These are phyloP conservation scores for Marasmarcha lunaedactyla DNA, from an alignment of 2,888 invertebrate species.

Conservation along the genomic window DNA sequence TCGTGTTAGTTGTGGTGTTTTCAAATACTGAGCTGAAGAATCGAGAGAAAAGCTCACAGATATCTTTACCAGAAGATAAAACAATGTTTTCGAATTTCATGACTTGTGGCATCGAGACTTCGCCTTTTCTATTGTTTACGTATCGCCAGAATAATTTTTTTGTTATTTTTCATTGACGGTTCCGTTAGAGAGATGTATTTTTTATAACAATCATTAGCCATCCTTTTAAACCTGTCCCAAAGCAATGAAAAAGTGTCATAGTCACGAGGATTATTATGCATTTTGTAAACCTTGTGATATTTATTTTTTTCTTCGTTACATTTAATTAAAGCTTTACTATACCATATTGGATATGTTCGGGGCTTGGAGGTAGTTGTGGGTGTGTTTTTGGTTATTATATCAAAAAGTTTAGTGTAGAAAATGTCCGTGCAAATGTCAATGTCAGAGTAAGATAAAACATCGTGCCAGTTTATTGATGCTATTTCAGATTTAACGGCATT, in stretches of 20 bases:
- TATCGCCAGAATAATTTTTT: constrained; percentile 10
- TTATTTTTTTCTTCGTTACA: constrained; percentile 11
- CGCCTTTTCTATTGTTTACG: constrained; percentile 6
- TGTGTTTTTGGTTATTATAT: constrained; percentile 5
- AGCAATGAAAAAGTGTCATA: constrained; percentile 11
- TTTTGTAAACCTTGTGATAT: constrained; percentile 10
- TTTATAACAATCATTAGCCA: constrained; percentile 6
- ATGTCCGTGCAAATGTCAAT: constrained; percentile 3
- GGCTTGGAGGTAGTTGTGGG: constrained; percentile 1
- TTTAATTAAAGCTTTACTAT: constrained; percentile 4
- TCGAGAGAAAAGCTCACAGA: constrained; percentile 11
- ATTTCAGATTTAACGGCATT: constrained; percentile 2
- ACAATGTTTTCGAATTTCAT: constrained; percentile 1
- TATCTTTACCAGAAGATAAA: constrained; percentile 1
- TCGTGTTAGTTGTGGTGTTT: no score
- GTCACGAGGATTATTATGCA: constrained; percentile 10
- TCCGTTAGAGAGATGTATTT: constrained; percentile 5
- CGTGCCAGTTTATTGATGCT: not conserved
- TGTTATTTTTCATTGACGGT: constrained; percentile 2
- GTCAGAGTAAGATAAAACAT: constrained; percentile 2
- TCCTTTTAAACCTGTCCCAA: constrained; percentile 7
- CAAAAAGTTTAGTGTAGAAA: not conserved
- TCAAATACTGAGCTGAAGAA: constrained; percentile 10
- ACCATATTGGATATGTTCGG: constrained; percentile 9
- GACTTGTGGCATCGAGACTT: not conserved